Evolutionary conservation across 1,140 invertebrate genomes (phyloP).

Genomic region (Pseudachorutes palmiensis): DNA sequence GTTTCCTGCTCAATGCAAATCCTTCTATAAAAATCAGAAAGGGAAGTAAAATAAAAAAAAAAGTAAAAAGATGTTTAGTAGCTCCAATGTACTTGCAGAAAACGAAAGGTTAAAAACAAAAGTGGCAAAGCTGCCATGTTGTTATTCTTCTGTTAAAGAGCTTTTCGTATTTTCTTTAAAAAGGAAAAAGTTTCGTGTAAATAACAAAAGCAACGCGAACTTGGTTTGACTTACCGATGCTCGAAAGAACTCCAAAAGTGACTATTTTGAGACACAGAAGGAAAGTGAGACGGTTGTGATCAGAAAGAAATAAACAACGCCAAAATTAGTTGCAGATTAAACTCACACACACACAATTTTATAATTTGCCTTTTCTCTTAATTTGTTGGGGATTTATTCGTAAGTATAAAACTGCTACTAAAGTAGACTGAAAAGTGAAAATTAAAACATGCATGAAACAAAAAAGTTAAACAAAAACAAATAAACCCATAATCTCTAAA

Average conservation of each 20-base stretch:
- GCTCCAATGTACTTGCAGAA: background rate
- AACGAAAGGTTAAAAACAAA: no score
- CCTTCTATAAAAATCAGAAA: background rate
- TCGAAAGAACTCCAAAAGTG: constrained; percentile 94
- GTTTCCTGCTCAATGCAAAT: background rate
- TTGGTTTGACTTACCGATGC: constrained; percentile 69
- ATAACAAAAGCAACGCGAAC: constrained; percentile 25
- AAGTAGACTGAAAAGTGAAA: no score
- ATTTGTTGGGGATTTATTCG: background rate
- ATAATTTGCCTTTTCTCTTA: constrained; percentile 15
- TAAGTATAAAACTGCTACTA: no score
- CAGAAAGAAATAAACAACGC: constrained; percentile 39
- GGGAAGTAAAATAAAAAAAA: constrained; percentile 13
- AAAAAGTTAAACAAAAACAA: no score
- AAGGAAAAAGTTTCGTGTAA: no score
- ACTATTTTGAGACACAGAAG: constrained; percentile 55
- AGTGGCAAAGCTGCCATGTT: no score
- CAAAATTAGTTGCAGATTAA: constrained; percentile 35
- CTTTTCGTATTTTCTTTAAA: no score
- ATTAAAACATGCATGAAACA: no score
- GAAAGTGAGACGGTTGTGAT: constrained; percentile 40
- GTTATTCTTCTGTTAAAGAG: no score
- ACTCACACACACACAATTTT: constrained; percentile 15
- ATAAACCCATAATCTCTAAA: no score
- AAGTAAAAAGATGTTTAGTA: constrained; percentile 9